phyloP scores from a whole-genome alignment of 2,797 vertebrate species.

The Nannoperca australis region DNA sequence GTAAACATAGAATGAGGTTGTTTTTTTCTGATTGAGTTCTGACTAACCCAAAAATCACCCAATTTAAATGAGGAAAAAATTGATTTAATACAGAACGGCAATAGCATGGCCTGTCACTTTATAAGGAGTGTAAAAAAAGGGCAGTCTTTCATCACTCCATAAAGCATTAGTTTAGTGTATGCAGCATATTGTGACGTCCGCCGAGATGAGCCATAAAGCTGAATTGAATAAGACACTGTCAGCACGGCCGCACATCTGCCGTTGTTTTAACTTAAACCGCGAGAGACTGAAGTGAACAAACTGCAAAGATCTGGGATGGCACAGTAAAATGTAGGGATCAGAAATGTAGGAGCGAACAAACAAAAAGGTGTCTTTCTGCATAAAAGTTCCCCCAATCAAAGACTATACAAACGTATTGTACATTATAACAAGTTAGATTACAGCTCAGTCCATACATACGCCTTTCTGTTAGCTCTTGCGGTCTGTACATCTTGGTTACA shows the following conservation, averaged over 20 bases:
- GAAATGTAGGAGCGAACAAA: slow-evolving; percentile 46
- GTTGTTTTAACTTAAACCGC: slow-evolving; percentile 42
- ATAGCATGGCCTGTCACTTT: slow-evolving; percentile 31
- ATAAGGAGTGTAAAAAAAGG: slow-evolving; percentile 59
- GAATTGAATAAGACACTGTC: slow-evolving; percentile 44
- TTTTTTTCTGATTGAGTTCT: slow-evolving; percentile 25
- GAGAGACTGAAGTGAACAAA: slow-evolving; percentile 30
- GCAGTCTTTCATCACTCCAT: slow-evolving; percentile 52
- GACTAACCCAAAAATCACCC: slow-evolving; percentile 29
- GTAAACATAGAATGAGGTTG: slow-evolving; percentile 6
- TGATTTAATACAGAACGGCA: slow-evolving; percentile 61
- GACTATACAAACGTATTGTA: slow-evolving; percentile 79
- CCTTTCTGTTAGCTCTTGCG: slow-evolving; percentile 59
- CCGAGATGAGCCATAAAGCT: background rate
- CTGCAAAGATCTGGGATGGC: slow-evolving; percentile 33
- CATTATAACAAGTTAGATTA: slow-evolving; percentile 81
- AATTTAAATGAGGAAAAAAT: slow-evolving; percentile 43
- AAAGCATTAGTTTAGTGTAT: slow-evolving; percentile 41
- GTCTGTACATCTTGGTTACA: slow-evolving; percentile 82
- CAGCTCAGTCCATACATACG: slow-evolving; percentile 73
- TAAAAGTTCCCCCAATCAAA: slow-evolving; percentile 70
- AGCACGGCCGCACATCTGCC: slow-evolving; percentile 22
- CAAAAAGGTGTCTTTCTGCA: slow-evolving; percentile 57
- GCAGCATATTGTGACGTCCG: slow-evolving; percentile 2
- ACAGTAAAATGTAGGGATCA: slow-evolving; percentile 49